These are phyloP conservation scores for Tromatobia lineatoria DNA, from an alignment of 2,888 invertebrate genomes.

Conservation along the genomic window DNA sequence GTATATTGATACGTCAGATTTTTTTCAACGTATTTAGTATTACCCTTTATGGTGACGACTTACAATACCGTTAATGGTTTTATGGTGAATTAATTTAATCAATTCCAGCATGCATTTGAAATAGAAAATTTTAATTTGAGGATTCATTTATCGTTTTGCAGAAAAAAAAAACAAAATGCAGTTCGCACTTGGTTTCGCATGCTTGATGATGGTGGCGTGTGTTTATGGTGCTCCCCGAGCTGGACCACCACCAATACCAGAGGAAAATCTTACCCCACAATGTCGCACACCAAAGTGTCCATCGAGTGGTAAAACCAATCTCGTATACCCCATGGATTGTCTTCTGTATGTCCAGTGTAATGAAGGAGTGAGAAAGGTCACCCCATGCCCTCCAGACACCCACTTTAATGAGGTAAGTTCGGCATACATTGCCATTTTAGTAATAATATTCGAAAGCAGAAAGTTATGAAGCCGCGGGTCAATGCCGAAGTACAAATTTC, in stretches of 20 bases:
- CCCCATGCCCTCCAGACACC: conserved; percentile 67
- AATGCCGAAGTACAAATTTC: background rate
- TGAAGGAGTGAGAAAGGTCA: conserved; percentile 42
- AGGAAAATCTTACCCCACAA: conserved; percentile 46
- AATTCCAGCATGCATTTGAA: background rate
- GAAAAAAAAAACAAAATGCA: conserved; percentile 49
- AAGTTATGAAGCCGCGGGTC: background rate
- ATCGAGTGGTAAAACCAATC: background rate
- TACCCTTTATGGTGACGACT: too few relatives aligned
- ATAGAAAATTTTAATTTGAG: background rate
- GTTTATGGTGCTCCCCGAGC: conserved; percentile 61
- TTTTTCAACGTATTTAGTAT: too few relatives aligned
- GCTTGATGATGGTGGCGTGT: conserved; percentile 44
- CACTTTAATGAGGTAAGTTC: conserved; percentile 71
- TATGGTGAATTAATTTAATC: too few relatives aligned
- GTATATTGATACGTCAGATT: too few relatives aligned
- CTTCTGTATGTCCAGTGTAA: conserved; percentile 70
- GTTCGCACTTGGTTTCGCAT: conserved; percentile 41
- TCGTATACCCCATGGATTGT: conserved; percentile 73
- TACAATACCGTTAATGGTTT: background rate
- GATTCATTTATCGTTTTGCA: conserved; percentile 23
- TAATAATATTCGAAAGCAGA: background rate
- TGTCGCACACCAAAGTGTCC: conserved; percentile 71
- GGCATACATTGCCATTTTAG: background rate
- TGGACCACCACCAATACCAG: conserved; percentile 54